Evolutionary conservation across 2,797 vertebrate genomes (phyloP).

Genomic region (Semaprochilodus insignis): DNA sequence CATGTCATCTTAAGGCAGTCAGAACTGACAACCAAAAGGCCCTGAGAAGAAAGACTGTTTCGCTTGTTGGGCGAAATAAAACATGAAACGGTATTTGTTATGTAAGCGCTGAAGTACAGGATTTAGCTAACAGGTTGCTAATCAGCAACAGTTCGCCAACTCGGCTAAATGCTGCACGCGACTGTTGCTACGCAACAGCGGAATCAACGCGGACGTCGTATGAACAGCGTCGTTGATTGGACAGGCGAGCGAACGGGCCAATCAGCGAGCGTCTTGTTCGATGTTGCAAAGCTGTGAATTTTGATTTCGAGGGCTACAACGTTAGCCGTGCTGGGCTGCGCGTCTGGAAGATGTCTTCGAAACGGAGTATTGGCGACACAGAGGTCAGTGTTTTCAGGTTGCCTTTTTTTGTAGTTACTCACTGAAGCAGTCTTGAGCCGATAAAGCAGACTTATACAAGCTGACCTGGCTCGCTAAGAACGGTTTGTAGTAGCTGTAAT

Average conservation of each 20-base stretch:
- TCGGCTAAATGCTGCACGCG: neutral
- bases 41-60: neutral
- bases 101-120: neutral
- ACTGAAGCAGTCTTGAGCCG: too few species aligned
- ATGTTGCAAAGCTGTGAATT: conserved; percentile 19
- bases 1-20: neutral
- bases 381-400: conserved; percentile 72
- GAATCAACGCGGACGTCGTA: neutral
- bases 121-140: neutral
- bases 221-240: conserved; percentile 69
- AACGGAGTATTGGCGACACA: conserved; percentile 76
- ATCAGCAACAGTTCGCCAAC: neutral
- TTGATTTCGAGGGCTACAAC: conserved; percentile 40
- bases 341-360: conserved; percentile 79
- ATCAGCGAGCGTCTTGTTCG: conserved; percentile 65
- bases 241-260: neutral
- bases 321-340: conserved; percentile 59
- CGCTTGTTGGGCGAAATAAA: neutral
- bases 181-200: conserved; percentile 72
- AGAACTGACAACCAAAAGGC: neutral
- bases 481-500: neutral
- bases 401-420: neutral
- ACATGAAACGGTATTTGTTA: neutral
- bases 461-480: neutral
- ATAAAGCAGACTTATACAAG: neutral